A percentile compares a stretch with the other conserved stretches of the same genome.
phyloP scores from a whole-genome alignment of 2,888 invertebrate species.

The Parnassius mnemosyne region DNA sequence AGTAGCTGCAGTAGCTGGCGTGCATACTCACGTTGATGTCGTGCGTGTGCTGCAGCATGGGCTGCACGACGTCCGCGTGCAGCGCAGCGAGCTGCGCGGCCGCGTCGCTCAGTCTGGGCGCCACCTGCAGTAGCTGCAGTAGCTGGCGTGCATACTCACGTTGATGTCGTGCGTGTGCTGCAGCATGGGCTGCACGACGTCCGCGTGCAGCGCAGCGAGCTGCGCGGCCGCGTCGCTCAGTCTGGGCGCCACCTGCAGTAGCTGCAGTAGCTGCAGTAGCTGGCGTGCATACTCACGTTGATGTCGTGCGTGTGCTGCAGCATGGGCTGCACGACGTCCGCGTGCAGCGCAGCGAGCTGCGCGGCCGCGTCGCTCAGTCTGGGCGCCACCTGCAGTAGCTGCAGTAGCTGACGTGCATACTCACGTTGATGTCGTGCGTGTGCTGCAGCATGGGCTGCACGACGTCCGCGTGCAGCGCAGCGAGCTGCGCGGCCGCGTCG shows the following conservation, averaged over 20 bases:
- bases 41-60: constrained; percentile 81
- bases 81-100: constrained; percentile 81
- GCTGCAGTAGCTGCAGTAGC: constrained; percentile 58
- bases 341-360: too few relatives aligned
- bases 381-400: too few relatives aligned
- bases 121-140: constrained; percentile 42
- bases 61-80: constrained; percentile 81
- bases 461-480: too few relatives aligned
- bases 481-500: too few relatives aligned
- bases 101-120: constrained; percentile 64
- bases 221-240: constrained; percentile 77
- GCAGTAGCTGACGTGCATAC: too few relatives aligned
- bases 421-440: too few relatives aligned
- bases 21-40: constrained; percentile 72
- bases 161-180: constrained; percentile 76
- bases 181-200: constrained; percentile 83
- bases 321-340: too few relatives aligned
- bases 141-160: constrained; percentile 57
- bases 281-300: too few relatives aligned
- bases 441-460: too few relatives aligned
- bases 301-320: too few relatives aligned
- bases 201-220: constrained; percentile 81
- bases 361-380: too few relatives aligned
- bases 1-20: constrained; percentile 46
- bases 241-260: constrained; percentile 51